Percentiles rank a stretch among this genome's conserved stretches.
Conservation (phyloP, 2,113 vertebrate genomes). For the Triplophysa dalaica region DNA sequence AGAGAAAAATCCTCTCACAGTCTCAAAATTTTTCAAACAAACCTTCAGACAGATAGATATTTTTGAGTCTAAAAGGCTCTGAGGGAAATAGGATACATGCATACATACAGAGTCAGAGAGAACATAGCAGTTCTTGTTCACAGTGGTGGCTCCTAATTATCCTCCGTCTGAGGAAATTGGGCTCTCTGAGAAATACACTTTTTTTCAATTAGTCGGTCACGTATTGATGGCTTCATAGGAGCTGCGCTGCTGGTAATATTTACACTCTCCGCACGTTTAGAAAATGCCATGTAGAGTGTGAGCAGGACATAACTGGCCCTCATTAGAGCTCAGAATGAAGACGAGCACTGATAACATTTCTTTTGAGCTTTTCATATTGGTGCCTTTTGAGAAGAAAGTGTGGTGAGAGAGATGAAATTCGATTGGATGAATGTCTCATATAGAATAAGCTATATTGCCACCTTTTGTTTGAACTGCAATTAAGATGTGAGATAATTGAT, state of each 20-base stretch:
- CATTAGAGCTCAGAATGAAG: constrained; percentile 7
- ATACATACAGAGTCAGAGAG: neutral
- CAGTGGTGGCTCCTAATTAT: constrained; percentile 39
- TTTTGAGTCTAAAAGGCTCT: neutral
- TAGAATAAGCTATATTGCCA: neutral
- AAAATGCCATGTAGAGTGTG: constrained; percentile 1
- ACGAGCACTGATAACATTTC: neutral
- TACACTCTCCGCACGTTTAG: neutral
- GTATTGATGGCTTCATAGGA: constrained; percentile 26
- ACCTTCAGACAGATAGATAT: neutral
- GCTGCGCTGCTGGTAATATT: constrained; percentile 10
- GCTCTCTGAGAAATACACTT: constrained; percentile 17
- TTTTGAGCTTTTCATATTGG: neutral
- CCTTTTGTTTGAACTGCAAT: neutral
- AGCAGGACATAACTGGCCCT: constrained; percentile 24
- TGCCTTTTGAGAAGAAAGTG: neutral
- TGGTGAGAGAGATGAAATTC: neutral
- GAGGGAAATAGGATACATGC: neutral
- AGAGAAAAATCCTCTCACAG: neutral
- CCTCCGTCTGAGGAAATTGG: constrained; percentile 27
- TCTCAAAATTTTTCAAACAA: constrained; percentile 19
- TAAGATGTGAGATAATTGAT: too few species aligned
- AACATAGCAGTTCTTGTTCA: constrained; percentile 21
- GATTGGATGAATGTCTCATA: neutral
- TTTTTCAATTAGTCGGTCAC: constrained; percentile 37